phyloP scores from a whole-genome alignment of 2,797 vertebrate species.

The Gymnoscopelus microlampas region DNA sequence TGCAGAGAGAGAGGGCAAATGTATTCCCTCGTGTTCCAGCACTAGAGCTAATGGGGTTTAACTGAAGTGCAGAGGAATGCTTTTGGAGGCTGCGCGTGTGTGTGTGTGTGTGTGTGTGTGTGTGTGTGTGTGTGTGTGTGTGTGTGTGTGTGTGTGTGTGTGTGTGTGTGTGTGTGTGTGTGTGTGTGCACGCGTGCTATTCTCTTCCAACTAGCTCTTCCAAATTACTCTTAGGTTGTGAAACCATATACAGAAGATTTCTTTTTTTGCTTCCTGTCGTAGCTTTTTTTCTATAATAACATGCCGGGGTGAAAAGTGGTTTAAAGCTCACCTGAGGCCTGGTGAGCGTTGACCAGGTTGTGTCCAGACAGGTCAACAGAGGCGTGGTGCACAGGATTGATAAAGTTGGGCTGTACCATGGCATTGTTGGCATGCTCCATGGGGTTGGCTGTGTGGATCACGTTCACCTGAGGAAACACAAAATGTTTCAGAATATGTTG shows the following conservation, averaged over 20 bases:
- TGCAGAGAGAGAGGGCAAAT: background rate
- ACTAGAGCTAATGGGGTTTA: constrained; percentile 19
- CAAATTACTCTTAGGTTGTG: too few relatives aligned
- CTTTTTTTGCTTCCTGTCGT: too few relatives aligned
- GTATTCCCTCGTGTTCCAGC: background rate
- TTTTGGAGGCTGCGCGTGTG: constrained; percentile 18
- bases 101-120: background rate
- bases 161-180: constrained; percentile 30
- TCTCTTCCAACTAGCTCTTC: too few relatives aligned
- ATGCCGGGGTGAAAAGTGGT: too few relatives aligned
- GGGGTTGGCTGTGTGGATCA: constrained; percentile 93
- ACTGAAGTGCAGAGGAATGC: constrained; percentile 19
- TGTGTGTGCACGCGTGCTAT: too few relatives aligned
- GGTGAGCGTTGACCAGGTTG: constrained; percentile 92
- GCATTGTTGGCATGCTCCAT: constrained; percentile 92
- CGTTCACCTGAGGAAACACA: constrained; percentile 85
- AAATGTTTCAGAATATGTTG: too few relatives aligned
- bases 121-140: too few relatives aligned
- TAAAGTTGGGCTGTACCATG: constrained; percentile 93
- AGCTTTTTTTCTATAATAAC: too few relatives aligned
- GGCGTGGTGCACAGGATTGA: constrained; percentile 92
- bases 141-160: too few relatives aligned
- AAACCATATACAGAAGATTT: too few relatives aligned
- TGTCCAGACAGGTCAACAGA: constrained; percentile 96
- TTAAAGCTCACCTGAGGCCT: constrained; percentile 88